Evolutionary conservation across 2,113 vertebrate species (phyloP).

Genomic region (Struthio camelus): DNA sequence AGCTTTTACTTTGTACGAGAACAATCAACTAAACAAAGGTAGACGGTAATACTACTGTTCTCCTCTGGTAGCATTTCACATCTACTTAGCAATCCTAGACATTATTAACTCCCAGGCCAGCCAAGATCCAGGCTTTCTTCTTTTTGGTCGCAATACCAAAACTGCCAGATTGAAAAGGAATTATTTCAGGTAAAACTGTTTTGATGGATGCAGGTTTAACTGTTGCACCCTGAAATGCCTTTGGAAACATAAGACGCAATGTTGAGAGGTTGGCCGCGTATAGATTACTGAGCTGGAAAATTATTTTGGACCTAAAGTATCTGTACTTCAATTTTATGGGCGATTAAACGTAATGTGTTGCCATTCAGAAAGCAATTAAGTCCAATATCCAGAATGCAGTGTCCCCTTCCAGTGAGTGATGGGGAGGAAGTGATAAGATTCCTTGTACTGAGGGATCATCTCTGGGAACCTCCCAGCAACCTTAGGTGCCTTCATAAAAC

Average conservation of each 20-base stretch:
- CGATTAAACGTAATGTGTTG: constrained; percentile 68
- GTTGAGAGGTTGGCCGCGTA: constrained; percentile 26
- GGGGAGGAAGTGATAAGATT: neutral
- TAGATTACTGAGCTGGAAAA: constrained; percentile 70
- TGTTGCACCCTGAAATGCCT: constrained; percentile 19
- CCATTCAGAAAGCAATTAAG: constrained; percentile 69
- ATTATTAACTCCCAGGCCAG: neutral
- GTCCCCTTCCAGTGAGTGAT: constrained; percentile 33
- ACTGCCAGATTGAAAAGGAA: neutral
- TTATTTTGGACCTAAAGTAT: constrained; percentile 67
- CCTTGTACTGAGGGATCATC: neutral
- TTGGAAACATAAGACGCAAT: constrained; percentile 28
- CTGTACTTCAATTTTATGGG: constrained; percentile 67
- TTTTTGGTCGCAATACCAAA: neutral
- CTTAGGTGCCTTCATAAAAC: neutral
- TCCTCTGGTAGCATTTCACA: neutral
- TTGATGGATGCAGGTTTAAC: neutral
- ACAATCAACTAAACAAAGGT: neutral
- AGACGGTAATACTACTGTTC: neutral
- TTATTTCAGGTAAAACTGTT: neutral
- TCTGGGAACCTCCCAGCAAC: neutral
- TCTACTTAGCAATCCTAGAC: neutral
- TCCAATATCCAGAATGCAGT: constrained; percentile 11
- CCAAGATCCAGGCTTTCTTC: neutral
- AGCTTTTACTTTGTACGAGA: neutral